Conservation (phyloP, 2,888 invertebrate genomes). For the Ernsta delagoae region DNA sequence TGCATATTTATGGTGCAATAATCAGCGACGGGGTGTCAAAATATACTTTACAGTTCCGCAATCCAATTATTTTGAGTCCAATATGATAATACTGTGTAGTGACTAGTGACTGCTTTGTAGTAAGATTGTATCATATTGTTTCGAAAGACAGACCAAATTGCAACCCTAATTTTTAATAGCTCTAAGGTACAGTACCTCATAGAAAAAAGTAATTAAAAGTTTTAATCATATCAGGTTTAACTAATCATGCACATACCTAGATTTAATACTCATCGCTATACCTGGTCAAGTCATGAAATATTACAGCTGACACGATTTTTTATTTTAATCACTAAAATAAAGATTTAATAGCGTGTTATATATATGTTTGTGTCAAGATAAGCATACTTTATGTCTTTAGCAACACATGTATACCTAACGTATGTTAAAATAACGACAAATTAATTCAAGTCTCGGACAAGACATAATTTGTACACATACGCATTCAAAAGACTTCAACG, state of each 20-base stretch:
- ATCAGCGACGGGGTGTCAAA: background rate
- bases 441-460: constrained; percentile 1
- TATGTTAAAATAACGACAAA: background rate
- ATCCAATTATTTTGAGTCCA: constrained; percentile 4
- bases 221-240: too few relatives aligned
- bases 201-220: background rate
- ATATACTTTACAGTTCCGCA: constrained; percentile 5
- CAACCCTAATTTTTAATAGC: background rate
- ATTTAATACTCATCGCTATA: too few relatives aligned
- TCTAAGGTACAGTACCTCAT: background rate
- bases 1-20: background rate
- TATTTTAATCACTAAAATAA: background rate
- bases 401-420: background rate
- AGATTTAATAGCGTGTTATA: background rate
- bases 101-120: background rate
- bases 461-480: background rate
- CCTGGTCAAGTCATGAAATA: background rate
- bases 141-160: background rate
- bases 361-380: constrained; percentile 1
- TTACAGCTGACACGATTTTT: background rate
- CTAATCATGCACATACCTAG: too few relatives aligned
- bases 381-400: background rate
- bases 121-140: background rate
- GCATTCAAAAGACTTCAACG: background rate
- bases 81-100: background rate